Evolutionary conservation across 2,113 vertebrate genomes (phyloP).

Genomic region (Nipponia nippon): DNA sequence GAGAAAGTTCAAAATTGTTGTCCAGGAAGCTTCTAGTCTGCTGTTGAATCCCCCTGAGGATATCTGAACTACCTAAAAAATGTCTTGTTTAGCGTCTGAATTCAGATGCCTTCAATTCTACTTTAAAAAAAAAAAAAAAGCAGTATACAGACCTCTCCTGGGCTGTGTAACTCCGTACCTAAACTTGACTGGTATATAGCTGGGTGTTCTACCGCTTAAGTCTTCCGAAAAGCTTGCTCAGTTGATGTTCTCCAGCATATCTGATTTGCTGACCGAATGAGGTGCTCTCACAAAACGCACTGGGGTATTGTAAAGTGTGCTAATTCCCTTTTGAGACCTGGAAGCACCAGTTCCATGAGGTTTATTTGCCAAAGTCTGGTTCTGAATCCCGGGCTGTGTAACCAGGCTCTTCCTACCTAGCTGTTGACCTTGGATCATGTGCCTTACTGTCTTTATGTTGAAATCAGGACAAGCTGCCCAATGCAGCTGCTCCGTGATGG

Average conservation of each 20-base stretch:
- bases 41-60: neutral
- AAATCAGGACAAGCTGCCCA: neutral
- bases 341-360: neutral
- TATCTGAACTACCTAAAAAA: neutral
- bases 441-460: accelerated
- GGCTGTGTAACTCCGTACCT: neutral
- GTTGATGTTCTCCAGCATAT: neutral
- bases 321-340: neutral
- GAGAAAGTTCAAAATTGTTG: neutral
- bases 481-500: accelerated
- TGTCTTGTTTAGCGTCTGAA: neutral
- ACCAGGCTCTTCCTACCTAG: neutral
- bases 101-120: neutral
- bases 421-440: neutral
- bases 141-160: neutral
- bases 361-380: neutral
- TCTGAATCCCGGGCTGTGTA: neutral
- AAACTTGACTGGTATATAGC: accelerated
- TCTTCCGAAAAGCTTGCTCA: neutral
- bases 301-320: neutral
- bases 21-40: neutral
- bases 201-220: accelerated
- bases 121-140: too few relatives aligned
- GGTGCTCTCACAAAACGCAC: too few relatives aligned
- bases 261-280: neutral